phyloP scores from a whole-genome alignment of 2,888 invertebrate genomes.

The Zygogramma bicolorata region DNA sequence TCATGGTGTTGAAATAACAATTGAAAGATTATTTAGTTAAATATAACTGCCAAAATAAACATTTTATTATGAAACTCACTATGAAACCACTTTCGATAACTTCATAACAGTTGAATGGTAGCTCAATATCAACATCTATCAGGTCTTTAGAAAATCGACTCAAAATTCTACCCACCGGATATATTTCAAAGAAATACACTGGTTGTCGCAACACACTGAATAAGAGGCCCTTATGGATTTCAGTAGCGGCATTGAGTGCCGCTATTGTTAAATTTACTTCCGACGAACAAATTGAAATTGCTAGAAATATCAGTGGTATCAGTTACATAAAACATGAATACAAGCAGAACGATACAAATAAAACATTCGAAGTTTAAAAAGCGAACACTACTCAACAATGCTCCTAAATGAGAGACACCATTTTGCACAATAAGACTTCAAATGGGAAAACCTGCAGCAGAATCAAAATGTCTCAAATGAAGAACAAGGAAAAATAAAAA shows the following conservation, averaged over 20 bases:
- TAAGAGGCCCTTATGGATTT: constrained; percentile 72
- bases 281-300: constrained; percentile 68
- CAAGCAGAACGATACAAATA: constrained; percentile 22
- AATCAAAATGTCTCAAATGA: too few relatives aligned
- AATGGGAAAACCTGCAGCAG: too few relatives aligned
- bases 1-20: too few relatives aligned
- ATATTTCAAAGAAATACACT: constrained; percentile 78
- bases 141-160: constrained; percentile 79
- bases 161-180: constrained; percentile 77
- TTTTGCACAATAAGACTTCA: too few relatives aligned
- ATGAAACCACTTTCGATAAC: constrained; percentile 65
- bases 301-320: constrained; percentile 59
- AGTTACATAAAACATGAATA: constrained; percentile 27
- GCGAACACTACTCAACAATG: constrained; percentile 15
- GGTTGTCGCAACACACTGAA: constrained; percentile 72
- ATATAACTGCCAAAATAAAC: constrained; percentile 58
- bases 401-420: background rate
- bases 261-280: constrained; percentile 72
- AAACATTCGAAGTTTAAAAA: constrained; percentile 13
- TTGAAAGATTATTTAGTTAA: constrained; percentile 41
- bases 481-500: too few relatives aligned
- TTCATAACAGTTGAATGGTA: constrained; percentile 69
- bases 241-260: constrained; percentile 72
- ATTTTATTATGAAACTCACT: constrained; percentile 57
- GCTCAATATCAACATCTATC: constrained; percentile 74